Evolutionary conservation across 2,888 invertebrate species (phyloP).

Genomic region (Erebia aethiops): DNA sequence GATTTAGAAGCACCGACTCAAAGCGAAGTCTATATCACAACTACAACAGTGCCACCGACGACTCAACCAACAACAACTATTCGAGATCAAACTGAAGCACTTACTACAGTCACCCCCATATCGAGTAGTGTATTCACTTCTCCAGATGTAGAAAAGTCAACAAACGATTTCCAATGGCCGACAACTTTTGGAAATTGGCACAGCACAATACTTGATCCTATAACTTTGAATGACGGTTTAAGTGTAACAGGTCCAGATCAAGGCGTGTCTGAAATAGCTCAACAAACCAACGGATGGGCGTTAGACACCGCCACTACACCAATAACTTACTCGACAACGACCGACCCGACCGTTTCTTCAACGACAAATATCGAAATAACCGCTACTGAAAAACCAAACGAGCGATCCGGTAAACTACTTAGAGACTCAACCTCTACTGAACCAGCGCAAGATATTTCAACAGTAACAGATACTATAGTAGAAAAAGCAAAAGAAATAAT

Average conservation of each 20-base stretch:
- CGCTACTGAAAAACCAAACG: conserved; percentile 53
- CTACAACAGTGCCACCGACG: conserved; percentile 52
- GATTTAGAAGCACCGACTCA: conserved; percentile 72
- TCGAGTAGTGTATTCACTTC: conserved; percentile 66
- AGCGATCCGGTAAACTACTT: conserved; percentile 64
- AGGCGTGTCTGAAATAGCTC: conserved; percentile 50
- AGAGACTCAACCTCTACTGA: conserved; percentile 70
- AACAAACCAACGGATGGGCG: conserved; percentile 59
- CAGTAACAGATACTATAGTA: conserved; percentile 86
- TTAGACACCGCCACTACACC: conserved; percentile 59
- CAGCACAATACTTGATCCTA: conserved; percentile 86
- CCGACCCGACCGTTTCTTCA: conserved; percentile 63
- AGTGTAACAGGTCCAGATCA: conserved; percentile 65
- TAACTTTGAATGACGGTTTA: conserved; percentile 87
- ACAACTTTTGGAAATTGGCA: conserved; percentile 83
- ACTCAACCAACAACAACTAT: conserved; percentile 58
- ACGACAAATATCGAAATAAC: conserved; percentile 59
- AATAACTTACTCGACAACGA: conserved; percentile 54
- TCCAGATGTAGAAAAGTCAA: conserved; percentile 70
- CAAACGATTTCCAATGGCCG: conserved; percentile 76
- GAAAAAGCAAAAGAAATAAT: conserved; percentile 90
- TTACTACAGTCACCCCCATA: conserved; percentile 57
- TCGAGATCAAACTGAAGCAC: conserved; percentile 54
- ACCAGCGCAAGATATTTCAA: conserved; percentile 84
- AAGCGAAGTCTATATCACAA: conserved; percentile 58